Percentiles rank a stretch among this genome's conserved stretches.
Conservation (phyloP, 2,113 vertebrate genomes). For the Vicugna pacos region DNA sequence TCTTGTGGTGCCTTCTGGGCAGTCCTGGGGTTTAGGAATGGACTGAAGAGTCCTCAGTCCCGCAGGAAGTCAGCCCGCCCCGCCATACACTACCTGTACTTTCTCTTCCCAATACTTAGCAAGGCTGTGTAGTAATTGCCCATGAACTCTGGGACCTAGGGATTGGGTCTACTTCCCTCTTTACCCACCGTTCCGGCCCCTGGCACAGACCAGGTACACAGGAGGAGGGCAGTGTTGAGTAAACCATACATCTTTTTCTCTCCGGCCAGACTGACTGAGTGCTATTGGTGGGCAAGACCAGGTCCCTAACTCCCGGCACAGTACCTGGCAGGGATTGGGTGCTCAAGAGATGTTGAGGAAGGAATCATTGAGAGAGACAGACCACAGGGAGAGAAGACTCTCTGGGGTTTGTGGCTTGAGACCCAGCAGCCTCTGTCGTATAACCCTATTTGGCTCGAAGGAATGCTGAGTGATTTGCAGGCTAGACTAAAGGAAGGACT, state of each 20-base stretch:
- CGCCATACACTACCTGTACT: background rate
- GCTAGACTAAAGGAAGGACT: conserved; percentile 32
- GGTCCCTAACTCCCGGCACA: background rate
- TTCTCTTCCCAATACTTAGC: background rate
- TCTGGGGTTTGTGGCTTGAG: background rate
- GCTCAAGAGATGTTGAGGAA: background rate
- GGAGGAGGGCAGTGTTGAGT: background rate
- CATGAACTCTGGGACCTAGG: background rate
- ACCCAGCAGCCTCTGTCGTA: background rate
- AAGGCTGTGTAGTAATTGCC: background rate
- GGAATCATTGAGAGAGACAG: background rate
- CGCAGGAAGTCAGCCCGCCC: background rate
- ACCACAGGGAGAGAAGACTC: background rate
- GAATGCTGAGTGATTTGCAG: conserved; percentile 8
- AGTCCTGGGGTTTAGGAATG: background rate
- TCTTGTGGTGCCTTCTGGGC: background rate
- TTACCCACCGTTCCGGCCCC: background rate
- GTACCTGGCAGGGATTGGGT: background rate
- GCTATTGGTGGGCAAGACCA: background rate
- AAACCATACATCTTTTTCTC: background rate
- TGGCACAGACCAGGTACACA: background rate
- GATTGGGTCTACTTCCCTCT: background rate
- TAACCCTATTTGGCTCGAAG: background rate
- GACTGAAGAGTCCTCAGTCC: background rate
- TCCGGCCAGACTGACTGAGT: background rate